Evolutionary conservation across 2,113 vertebrate genomes (phyloP), one percentile per base, ranked within the genome.

Genomic region (Centropus bengalensis): DNA sequence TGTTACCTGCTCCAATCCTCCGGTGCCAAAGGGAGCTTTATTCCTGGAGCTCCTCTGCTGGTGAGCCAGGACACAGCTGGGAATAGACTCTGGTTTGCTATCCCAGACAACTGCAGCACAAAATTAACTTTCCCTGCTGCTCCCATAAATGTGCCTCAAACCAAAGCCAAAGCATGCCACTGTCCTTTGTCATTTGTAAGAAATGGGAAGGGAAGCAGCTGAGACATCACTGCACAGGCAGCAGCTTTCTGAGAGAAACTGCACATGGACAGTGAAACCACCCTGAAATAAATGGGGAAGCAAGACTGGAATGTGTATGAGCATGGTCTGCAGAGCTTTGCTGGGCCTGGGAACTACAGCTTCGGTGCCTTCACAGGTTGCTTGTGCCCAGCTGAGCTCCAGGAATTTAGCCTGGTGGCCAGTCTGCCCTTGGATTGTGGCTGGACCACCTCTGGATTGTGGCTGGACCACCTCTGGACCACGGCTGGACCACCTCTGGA

Each of bases 271-370:
- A 21, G 63, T 3, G 47, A 22, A 44, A 24, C 13, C 42, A 14
- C 15, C 33, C 64, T 32, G 26, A 4, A 38, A 58, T 45, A 45
- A 24, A 30, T 0, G 12, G 56, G 64, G 28, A 13, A 32, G 8
- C 12, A 17, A 56, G 56, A 6, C 26, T 1, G 14, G 16, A 26
- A 14, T 0, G 11, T 1, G 3, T 0, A 18, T 5, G 18, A 32
- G 32, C 19, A 1, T 1, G 8, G 3, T n/a, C 15, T 1, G 42
- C 51, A 42, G 73, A 63, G 56, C 63, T 63, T 6, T 22, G 73
- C 73, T 17, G 56, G 23, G 28, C 30, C 49, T 2, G 1, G 32
- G 6, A 27, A 24, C 52, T 21, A 59, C 36, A 45, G 67, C 23
- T 47, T 22, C 10, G 4, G 55, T 6, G 22, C 18, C 54, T 42